These are phyloP conservation scores for Cyphomyrus discorhynchus DNA, from an alignment of 2,113 vertebrate genomes.

Conservation along the genomic window DNA sequence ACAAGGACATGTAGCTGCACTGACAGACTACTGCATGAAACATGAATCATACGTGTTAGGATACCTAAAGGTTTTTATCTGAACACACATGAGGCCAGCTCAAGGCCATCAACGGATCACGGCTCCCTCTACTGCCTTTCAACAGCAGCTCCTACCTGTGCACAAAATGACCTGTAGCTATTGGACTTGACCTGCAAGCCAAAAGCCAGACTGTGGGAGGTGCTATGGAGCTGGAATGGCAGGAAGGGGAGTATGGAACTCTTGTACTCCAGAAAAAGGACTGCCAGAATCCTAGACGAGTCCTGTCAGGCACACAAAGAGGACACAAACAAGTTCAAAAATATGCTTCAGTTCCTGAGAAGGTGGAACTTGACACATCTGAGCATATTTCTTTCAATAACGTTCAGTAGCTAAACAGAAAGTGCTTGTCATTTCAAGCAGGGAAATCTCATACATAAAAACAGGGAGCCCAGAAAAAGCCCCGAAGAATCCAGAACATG, in stretches of 20 bases:
- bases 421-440: background rate
- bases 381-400: background rate
- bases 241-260: constrained; percentile 72
- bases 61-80: background rate
- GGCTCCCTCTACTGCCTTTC: background rate
- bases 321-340: background rate
- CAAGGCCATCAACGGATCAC: background rate
- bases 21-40: background rate
- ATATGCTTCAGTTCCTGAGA: background rate
- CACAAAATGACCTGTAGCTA: constrained; percentile 80
- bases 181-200: constrained; percentile 78
- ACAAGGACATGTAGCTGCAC: background rate
- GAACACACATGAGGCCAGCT: background rate
- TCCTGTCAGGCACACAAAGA: constrained; percentile 55
- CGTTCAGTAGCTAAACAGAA: background rate
- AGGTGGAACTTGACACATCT: background rate
- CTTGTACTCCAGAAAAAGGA: constrained; percentile 75
- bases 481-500: background rate
- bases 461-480: background rate
- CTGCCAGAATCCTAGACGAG: constrained; percentile 66
- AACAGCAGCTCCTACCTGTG: constrained; percentile 63
- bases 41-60: background rate
- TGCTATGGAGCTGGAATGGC: constrained; percentile 71
- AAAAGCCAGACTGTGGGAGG: constrained; percentile 70
- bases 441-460: constrained; percentile 4